Evolutionary conservation across 2,113 vertebrate genomes (phyloP).

Genomic region (Platichthys flesus): DNA sequence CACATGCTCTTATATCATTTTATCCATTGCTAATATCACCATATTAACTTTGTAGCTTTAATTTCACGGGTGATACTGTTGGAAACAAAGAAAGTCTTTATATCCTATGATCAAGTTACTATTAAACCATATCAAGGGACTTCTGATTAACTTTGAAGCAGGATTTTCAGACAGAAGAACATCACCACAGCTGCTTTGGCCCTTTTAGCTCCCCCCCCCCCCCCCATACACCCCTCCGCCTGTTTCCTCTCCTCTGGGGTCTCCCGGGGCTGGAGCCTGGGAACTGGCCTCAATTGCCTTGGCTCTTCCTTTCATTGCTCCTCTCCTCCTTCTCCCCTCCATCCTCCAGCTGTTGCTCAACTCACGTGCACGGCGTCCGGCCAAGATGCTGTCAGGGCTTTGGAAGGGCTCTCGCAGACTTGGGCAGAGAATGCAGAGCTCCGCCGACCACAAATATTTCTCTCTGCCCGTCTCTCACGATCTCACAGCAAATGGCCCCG

Average conservation of each 20-base stretch:
- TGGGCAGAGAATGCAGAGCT: slow-evolving; percentile 33
- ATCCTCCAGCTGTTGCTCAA: slow-evolving; percentile 72
- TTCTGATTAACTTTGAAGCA: slow-evolving; percentile 24
- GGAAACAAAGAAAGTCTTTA: background rate
- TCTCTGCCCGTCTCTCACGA: slow-evolving; percentile 29
- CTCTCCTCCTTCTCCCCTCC: slow-evolving; percentile 37
- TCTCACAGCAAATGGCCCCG: slow-evolving; percentile 37
- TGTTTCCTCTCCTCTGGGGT: slow-evolving; percentile 54
- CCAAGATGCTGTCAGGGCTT: slow-evolving; percentile 74
- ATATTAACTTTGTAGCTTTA: background rate
- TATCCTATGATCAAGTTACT: slow-evolving; percentile 7
- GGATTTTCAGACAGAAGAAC: slow-evolving; percentile 21
- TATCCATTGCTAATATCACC: background rate
- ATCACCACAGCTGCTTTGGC: slow-evolving; percentile 55
- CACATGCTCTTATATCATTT: background rate
- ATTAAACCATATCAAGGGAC: background rate
- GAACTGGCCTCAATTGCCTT: slow-evolving; percentile 68
- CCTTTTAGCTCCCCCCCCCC: background rate
- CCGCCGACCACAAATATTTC: slow-evolving; percentile 37
- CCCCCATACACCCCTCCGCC: background rate
- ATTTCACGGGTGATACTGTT: background rate
- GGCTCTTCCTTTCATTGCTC: slow-evolving; percentile 39
- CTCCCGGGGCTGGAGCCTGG: slow-evolving; percentile 71
- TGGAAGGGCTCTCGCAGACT: slow-evolving; percentile 49
- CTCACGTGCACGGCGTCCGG: slow-evolving; percentile 73